These are phyloP conservation scores for Zosterops hypoxanthus DNA, from an alignment of 2,113 vertebrate species.

Conservation along the genomic window DNA sequence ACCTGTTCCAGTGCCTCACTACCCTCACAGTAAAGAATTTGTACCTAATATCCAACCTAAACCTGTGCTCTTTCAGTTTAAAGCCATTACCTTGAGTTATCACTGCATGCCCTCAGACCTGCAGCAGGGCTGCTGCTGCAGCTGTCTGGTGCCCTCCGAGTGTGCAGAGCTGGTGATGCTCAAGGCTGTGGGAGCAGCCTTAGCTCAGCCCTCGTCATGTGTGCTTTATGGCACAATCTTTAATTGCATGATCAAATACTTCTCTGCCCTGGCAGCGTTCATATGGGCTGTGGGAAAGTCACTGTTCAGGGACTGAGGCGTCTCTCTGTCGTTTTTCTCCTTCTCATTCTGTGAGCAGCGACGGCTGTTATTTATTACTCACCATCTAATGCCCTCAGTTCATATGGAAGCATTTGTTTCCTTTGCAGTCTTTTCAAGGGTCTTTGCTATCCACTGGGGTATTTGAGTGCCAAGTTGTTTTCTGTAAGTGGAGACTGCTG, in stretches of 20 bases:
- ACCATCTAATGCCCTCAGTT: conserved; percentile 2
- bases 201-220: not conserved
- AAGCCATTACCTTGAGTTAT: not conserved
- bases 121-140: not conserved
- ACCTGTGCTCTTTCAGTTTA: not conserved
- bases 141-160: not conserved
- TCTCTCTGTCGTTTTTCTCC: not conserved
- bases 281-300: not conserved
- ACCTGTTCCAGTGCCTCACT: not conserved
- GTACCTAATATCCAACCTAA: not conserved
- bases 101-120: not conserved
- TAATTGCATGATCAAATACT: conserved; percentile 10
- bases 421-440: conserved; percentile 22
- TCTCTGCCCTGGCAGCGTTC: not conserved
- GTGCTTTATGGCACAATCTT: not conserved
- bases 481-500: not conserved
- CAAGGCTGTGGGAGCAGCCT: not conserved
- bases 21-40: not conserved
- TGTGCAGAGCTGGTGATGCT: not conserved
- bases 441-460: conserved; percentile 7
- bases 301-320: not conserved
- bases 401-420: conserved; percentile 61
- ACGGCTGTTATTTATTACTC: conserved; percentile 36
- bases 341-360: not conserved
- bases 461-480: not conserved